Evolutionary conservation across 2,888 invertebrate species (phyloP).

Genomic region (Drosophila seclusa): DNA sequence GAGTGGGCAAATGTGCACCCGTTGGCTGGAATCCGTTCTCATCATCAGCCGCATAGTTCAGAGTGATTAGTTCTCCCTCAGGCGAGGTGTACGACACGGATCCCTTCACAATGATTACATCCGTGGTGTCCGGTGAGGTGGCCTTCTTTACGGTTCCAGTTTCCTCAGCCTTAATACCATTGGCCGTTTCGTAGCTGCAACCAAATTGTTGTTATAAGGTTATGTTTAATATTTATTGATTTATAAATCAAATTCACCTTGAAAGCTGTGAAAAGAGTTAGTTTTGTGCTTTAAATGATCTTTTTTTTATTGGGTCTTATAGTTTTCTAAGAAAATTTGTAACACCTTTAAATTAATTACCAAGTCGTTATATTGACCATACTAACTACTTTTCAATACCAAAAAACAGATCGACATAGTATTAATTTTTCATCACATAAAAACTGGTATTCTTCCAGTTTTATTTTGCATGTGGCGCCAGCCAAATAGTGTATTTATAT

Average conservation of each 20-base stretch:
- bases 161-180: conserved; percentile 93
- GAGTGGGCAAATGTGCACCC: conserved; percentile 90
- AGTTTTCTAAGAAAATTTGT: conserved; percentile 3
- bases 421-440: conserved; percentile 7
- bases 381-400: not conserved
- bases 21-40: conserved; percentile 87
- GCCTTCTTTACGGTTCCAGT: conserved; percentile 91
- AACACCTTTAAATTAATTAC: not conserved
- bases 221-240: conserved; percentile 12
- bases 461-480: conserved; percentile 59
- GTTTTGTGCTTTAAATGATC: conserved; percentile 8
- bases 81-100: conserved; percentile 89
- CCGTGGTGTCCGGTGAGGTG: conserved; percentile 88
- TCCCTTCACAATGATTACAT: conserved; percentile 89
- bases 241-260: conserved; percentile 56
- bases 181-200: conserved; percentile 91
- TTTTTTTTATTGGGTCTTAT: not conserved
- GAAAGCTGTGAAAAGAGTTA: conserved; percentile 45
- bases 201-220: conserved; percentile 1
- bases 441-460: not conserved
- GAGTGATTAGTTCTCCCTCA: conserved; percentile 89
- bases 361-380: not conserved
- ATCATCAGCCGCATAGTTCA: conserved; percentile 90
- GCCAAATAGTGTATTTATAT: conserved; percentile 38
- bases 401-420: conserved; percentile 7